Conservation (phyloP, 2,797 vertebrate species). For the Poliocrania exsul region DNA sequence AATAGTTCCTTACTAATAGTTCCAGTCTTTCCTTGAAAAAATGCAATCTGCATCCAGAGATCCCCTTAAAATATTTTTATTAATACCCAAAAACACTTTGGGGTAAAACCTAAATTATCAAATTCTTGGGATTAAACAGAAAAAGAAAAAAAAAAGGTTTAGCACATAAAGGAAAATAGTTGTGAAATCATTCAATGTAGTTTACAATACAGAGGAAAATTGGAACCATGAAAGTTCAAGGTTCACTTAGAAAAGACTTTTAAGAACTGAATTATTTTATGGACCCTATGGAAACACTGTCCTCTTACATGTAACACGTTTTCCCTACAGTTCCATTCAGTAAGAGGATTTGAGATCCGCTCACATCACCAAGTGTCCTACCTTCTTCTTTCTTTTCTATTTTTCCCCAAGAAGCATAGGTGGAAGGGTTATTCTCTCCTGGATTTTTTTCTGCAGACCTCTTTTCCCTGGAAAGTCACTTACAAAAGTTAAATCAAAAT, state of each 20-base stretch:
- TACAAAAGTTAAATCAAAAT: background rate
- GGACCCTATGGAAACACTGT: background rate
- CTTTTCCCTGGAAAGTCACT: background rate
- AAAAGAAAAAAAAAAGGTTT: background rate
- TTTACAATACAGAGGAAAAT: background rate
- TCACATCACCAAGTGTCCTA: background rate
- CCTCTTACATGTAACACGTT: background rate
- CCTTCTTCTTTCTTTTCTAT: accelerated
- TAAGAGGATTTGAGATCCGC: background rate
- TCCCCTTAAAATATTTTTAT: background rate
- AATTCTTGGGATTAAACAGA: background rate
- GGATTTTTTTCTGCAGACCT: background rate
- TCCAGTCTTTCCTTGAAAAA: background rate
- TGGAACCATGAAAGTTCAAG: background rate
- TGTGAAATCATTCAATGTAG: background rate
- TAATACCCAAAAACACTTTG: background rate
- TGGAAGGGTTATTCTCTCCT: background rate
- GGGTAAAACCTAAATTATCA: background rate
- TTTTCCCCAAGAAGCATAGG: accelerated
- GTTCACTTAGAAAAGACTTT: background rate
- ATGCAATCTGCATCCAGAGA: background rate
- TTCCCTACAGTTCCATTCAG: background rate
- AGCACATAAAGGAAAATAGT: background rate
- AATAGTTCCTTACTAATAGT: background rate
- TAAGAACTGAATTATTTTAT: background rate